Percentiles rank a stretch among this genome's conserved stretches.
phyloP scores from a whole-genome alignment of 2,113 vertebrate genomes.

The Rhegmatorhina hoffmannsi region DNA sequence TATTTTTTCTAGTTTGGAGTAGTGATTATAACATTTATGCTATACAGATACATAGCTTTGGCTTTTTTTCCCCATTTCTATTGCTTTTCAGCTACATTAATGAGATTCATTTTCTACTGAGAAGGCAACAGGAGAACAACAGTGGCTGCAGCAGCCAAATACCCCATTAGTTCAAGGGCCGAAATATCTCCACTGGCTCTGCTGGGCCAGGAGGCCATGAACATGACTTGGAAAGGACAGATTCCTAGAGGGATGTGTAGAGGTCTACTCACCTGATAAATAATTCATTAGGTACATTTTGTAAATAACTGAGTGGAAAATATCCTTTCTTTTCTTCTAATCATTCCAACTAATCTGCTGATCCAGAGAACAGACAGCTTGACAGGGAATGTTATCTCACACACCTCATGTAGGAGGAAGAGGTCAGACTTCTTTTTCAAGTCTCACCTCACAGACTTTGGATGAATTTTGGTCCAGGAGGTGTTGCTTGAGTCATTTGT shows the following conservation, averaged over 20 bases:
- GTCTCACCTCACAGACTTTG: neutral
- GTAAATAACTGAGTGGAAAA: constrained; percentile 50
- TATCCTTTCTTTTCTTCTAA: constrained; percentile 43
- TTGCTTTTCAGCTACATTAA: neutral
- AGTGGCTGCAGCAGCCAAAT: neutral
- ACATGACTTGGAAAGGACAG: neutral
- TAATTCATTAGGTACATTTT: constrained; percentile 46
- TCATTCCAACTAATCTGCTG: constrained; percentile 44
- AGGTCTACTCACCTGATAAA: neutral
- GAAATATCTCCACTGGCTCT: neutral
- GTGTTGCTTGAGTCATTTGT: neutral
- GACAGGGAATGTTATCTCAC: neutral
- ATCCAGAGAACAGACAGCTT: constrained; percentile 9
- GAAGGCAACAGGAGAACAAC: neutral
- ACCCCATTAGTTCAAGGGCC: neutral
- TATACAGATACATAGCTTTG: neutral
- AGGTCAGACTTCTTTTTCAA: neutral
- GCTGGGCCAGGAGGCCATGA: neutral
- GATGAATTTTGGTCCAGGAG: neutral
- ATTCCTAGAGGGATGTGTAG: neutral
- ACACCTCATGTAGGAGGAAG: neutral
- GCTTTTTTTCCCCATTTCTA: neutral
- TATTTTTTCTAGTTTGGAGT: neutral
- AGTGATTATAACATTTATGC: neutral
- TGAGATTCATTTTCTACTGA: neutral